Conservation (phyloP, 2,888 invertebrate genomes). For the Tineola bisselliella region DNA sequence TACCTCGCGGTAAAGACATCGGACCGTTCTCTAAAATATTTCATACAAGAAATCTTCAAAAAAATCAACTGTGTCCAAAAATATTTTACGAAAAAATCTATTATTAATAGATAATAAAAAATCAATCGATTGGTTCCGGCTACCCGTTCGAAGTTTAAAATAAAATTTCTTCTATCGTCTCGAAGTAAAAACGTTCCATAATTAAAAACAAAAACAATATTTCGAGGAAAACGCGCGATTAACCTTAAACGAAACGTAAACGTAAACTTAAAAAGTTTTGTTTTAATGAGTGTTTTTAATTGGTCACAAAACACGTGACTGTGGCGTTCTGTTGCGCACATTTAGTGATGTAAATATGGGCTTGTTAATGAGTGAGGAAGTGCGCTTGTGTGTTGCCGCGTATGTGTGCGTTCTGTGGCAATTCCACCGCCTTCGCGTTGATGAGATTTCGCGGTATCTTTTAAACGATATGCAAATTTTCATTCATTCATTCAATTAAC, state of each 20-base stretch:
- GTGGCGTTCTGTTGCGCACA: slow-evolving; percentile 22
- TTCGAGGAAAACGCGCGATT: slow-evolving; percentile 25
- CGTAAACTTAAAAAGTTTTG: neutral
- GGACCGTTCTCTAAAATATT: slow-evolving; percentile 39
- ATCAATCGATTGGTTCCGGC: slow-evolving; percentile 43
- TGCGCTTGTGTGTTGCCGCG: slow-evolving; percentile 38
- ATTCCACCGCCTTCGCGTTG: slow-evolving; percentile 31
- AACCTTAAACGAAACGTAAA: neutral
- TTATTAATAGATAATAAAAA: neutral
- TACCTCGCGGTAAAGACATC: slow-evolving; percentile 68
- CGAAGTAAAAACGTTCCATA: slow-evolving; percentile 38
- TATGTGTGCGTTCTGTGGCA: slow-evolving; percentile 33
- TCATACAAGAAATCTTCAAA: slow-evolving; percentile 22
- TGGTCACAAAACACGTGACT: slow-evolving; percentile 36
- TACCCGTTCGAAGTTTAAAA: slow-evolving; percentile 35
- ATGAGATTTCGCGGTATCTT: slow-evolving; percentile 15
- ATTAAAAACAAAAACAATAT: slow-evolving; percentile 21
- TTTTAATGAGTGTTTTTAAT: slow-evolving; percentile 21
- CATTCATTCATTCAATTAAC: neutral
- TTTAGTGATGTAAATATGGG: slow-evolving; percentile 59
- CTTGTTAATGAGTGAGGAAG: slow-evolving; percentile 50
- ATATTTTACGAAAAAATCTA: slow-evolving; percentile 14
- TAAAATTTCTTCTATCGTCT: slow-evolving; percentile 48
- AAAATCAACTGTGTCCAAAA: slow-evolving; percentile 15
- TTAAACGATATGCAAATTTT: slow-evolving; percentile 6